These are phyloP conservation scores for Protobothrops mucrosquamatus DNA, from an alignment of 2,113 vertebrate genomes.

Conservation along the genomic window DNA sequence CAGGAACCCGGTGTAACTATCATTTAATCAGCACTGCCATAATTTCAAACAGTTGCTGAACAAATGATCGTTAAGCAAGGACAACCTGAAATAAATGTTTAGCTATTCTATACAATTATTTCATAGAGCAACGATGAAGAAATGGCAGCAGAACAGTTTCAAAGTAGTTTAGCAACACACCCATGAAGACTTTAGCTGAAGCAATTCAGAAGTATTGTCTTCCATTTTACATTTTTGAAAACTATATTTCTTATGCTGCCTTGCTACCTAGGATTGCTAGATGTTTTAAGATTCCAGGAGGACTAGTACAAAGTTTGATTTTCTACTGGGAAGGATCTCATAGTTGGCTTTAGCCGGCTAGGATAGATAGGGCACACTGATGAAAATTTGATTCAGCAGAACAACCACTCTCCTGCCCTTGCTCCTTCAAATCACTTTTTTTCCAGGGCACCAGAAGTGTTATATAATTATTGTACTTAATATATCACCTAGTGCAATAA, in stretches of 20 bases:
- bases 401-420: background rate
- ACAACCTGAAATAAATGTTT: background rate
- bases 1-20: background rate
- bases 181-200: background rate
- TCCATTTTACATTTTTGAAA: background rate
- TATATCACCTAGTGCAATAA: background rate
- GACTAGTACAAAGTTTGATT: background rate
- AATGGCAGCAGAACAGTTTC: background rate
- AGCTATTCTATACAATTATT: background rate
- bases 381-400: background rate
- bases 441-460: background rate
- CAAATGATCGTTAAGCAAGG: background rate
- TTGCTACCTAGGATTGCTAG: background rate
- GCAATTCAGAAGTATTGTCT: background rate
- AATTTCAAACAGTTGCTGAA: background rate
- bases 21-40: background rate
- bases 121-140: background rate
- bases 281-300: background rate
- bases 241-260: background rate
- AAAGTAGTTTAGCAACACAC: background rate
- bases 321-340: background rate
- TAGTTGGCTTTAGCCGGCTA: background rate
- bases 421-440: background rate
- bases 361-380: background rate
- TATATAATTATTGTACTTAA: background rate